These are phyloP conservation scores for Hyposoter dolosus DNA, from an alignment of 2,888 invertebrate species.

Conservation along the genomic window DNA sequence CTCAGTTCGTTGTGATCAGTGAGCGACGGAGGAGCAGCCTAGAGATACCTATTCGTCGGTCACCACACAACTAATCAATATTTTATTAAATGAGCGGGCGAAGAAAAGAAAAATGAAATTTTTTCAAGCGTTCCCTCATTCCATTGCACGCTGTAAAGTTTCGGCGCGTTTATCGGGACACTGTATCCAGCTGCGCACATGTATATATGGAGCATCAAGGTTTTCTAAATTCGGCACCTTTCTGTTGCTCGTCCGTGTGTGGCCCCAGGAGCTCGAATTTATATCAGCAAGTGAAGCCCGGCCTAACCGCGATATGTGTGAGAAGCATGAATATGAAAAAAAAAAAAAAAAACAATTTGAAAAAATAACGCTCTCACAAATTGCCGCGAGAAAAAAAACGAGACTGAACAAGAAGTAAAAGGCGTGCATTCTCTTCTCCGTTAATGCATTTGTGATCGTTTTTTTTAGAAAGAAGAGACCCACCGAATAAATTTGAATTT, in stretches of 20 bases:
- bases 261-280: slow-evolving; percentile 3
- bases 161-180: neutral
- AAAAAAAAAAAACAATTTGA: neutral
- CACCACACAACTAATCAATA: neutral
- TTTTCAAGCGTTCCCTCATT: neutral
- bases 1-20: neutral
- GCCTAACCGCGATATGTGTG: slow-evolving; percentile 1
- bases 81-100: too few relatives aligned
- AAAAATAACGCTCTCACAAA: neutral
- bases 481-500: slow-evolving; percentile 1
- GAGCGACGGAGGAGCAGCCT: neutral
- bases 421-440: neutral
- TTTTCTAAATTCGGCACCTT: slow-evolving; percentile 71
- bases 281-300: slow-evolving; percentile 13
- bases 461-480: neutral
- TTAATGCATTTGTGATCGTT: neutral
- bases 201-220: slow-evolving; percentile 65
- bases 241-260: slow-evolving; percentile 23
- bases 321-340: slow-evolving; percentile 2
- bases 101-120: neutral
- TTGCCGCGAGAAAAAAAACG: neutral
- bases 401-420: neutral
- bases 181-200: slow-evolving; percentile 3
- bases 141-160: neutral
- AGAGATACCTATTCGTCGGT: neutral